phyloP scores from a whole-genome alignment of 2,797 vertebrate species.

The Gephyroberyx darwinii region DNA sequence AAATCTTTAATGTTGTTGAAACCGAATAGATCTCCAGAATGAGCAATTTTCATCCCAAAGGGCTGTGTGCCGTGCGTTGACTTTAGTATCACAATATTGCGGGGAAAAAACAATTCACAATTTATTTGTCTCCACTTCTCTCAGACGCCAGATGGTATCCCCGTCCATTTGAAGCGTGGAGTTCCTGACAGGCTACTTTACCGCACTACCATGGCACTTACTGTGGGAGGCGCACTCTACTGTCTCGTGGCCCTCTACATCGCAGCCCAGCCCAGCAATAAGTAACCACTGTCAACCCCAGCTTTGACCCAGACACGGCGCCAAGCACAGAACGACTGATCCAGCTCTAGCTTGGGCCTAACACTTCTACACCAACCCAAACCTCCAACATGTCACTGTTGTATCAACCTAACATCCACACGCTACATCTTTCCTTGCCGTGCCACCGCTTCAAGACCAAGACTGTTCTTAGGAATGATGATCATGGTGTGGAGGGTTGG shows the following conservation, averaged over 20 bases:
- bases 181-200: constrained; percentile 92
- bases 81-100: not conserved
- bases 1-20: not conserved
- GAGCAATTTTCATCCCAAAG: no score
- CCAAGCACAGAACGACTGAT: not conserved
- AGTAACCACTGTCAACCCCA: constrained; percentile 50
- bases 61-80: no score
- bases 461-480: not conserved
- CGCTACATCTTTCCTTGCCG: constrained; percentile 17
- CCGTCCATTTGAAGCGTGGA: constrained; percentile 91
- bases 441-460: constrained; percentile 27
- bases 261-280: constrained; percentile 86
- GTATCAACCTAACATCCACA: not conserved
- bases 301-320: not conserved
- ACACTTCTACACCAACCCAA: not conserved
- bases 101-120: not conserved
- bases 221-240: constrained; percentile 91
- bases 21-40: no score
- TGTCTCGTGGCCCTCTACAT: constrained; percentile 93
- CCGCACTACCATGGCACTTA: constrained; percentile 97
- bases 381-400: constrained; percentile 26
- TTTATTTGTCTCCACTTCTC: constrained; percentile 19
- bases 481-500: not conserved
- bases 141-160: constrained; percentile 87
- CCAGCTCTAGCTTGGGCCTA: not conserved